Base-by-base conservation (phyloP, 92 coral and sea anemone genomes). In the Porites evermanni region DNA sequence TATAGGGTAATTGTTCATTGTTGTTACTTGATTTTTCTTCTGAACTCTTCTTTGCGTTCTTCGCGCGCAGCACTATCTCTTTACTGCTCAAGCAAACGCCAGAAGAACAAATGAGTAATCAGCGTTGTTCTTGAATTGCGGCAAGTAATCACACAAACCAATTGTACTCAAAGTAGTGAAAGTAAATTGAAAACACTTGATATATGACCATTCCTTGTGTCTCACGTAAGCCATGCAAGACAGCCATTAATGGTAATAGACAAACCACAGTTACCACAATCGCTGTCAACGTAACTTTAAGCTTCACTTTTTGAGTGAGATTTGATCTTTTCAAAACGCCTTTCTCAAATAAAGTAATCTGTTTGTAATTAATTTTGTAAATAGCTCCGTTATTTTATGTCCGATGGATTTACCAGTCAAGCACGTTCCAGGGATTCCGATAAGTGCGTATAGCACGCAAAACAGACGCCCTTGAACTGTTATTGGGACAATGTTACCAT, bases 401-500 rank as follows among this genome's bases (percentile, higher is more conserved):
- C 95, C 98, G 12, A 94, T 63, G 67, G 29, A 26, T 21, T 92
- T 90, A 23, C 92, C 91, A n/a, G 93, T 91, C 51, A 94, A 77
- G 53, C 95, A 94, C 3, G 98, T 93, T 8, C 91, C 21, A 21
- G 21, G 2, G 24, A 94, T 92, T n/a, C 97, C 97, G 2, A 94
- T 68, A 47, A 94, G 80, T 58, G 97, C 97, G 74, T 88, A 94
- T 14, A 91, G 2, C 67, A 94, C 92, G 74, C 97, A 91, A 84
- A 94, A 94, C 53, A 84, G 76, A 29, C 93, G 86, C 12, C 94
- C 98, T 10, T 88, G 91, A 18, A 72, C 74, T 24, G 95, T 94
- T 75, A 86, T 88, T 0, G 98, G 98, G 11, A 92, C 95, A 68
- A 94, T 87, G 84, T 94, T 93, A 3, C 98, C 98, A 80, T 92